A percentile compares a stretch with the other conserved stretches of the same genome.
phyloP scores from a whole-genome alignment of 2,888 invertebrate genomes.

The Penaeus monodon region DNA sequence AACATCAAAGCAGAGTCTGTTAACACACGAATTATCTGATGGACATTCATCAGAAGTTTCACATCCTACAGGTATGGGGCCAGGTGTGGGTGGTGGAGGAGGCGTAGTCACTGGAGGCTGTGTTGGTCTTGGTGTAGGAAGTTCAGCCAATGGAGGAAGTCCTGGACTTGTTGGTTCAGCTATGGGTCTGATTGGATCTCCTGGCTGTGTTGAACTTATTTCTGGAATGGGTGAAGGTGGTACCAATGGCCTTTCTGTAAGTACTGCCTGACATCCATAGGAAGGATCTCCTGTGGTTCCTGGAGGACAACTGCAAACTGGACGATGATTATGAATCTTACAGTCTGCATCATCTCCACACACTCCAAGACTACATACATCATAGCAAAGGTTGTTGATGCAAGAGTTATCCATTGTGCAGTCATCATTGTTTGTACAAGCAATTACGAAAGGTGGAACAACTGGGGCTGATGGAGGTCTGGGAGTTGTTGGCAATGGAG shows the following conservation, averaged over 20 bases:
- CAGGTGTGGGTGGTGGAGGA: constrained; percentile 56
- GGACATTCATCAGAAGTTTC: constrained; percentile 47
- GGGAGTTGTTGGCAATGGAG: constrained; percentile 19
- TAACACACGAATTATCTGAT: constrained; percentile 67
- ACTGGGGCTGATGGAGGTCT: constrained; percentile 41
- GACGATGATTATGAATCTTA: constrained; percentile 76
- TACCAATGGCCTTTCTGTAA: constrained; percentile 31
- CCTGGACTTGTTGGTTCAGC: constrained; percentile 23
- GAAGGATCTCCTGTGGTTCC: constrained; percentile 60
- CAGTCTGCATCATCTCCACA: constrained; percentile 83
- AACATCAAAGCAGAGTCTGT: constrained; percentile 79
- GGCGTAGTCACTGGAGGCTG: neutral
- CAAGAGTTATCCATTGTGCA: constrained; percentile 57
- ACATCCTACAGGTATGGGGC: constrained; percentile 54
- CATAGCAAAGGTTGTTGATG: constrained; percentile 66
- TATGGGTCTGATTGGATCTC: constrained; percentile 27
- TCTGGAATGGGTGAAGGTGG: constrained; percentile 30
- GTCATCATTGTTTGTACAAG: constrained; percentile 69
- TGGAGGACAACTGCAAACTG: constrained; percentile 59
- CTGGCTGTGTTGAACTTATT: constrained; percentile 15
- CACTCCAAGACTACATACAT: constrained; percentile 78
- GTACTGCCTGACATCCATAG: constrained; percentile 32
- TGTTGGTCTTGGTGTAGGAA: constrained; percentile 20
- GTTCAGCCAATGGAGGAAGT: constrained; percentile 21
- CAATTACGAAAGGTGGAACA: constrained; percentile 72